These are phyloP conservation scores for Phalloptychus januarius DNA, from an alignment of 2,797 vertebrate species.

Conservation along the genomic window DNA sequence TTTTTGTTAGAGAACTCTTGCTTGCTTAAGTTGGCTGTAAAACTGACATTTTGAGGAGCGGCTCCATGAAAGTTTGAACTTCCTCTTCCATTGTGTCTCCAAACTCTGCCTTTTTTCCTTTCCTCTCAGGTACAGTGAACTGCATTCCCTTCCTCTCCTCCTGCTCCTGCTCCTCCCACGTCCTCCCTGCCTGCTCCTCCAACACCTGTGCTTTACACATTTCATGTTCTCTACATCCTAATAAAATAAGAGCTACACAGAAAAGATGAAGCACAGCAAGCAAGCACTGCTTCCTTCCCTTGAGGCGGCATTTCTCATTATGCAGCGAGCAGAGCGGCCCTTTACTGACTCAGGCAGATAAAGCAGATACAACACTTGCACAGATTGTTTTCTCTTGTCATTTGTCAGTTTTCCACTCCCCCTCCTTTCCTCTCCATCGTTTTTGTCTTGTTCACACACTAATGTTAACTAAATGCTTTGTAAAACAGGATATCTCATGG, in stretches of 20 bases:
- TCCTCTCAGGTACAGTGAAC: background rate
- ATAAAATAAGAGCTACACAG: constrained; percentile 36
- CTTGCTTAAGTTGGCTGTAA: background rate
- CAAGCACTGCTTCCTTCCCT: constrained; percentile 40
- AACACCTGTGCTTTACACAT: background rate
- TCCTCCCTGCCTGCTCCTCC: background rate
- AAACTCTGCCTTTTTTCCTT: background rate
- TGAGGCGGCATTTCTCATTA: constrained; percentile 56
- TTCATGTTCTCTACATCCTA: constrained; percentile 20
- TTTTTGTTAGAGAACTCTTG: background rate
- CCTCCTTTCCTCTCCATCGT: constrained; percentile 12
- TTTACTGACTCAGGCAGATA: constrained; percentile 63
- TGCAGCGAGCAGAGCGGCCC: constrained; percentile 42
- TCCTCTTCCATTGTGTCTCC: background rate
- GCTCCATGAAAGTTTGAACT: background rate
- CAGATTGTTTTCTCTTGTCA: constrained; percentile 67
- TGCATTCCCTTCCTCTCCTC: background rate
- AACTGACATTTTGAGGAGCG: background rate
- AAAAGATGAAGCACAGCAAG: constrained; percentile 33
- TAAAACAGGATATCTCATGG: constrained; percentile 60
- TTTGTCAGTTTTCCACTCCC: constrained; percentile 16
- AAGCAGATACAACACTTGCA: constrained; percentile 59
- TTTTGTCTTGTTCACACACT: constrained; percentile 55
- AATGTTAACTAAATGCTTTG: constrained; percentile 70
- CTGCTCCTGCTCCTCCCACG: background rate